A percentile compares a stretch with the other conserved stretches of the same genome.
phyloP scores from a whole-genome alignment of 2,888 invertebrate genomes.

The Mallateleia sp. region DNA sequence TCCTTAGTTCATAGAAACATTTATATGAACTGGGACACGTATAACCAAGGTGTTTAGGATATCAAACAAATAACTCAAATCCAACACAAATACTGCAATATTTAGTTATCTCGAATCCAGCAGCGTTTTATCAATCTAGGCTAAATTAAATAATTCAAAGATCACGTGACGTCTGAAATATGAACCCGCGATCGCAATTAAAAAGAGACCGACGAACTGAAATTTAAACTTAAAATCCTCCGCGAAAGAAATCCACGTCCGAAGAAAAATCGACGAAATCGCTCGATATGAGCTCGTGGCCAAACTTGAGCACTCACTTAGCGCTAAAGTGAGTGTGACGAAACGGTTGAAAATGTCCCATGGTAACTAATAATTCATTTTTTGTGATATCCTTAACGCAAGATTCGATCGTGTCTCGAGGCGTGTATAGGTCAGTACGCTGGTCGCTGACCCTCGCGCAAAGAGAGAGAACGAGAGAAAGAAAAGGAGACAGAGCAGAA shows the following conservation, averaged over 20 bases:
- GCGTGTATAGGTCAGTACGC: conserved; percentile 84
- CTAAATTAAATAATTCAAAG: not conserved
- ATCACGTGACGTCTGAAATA: not conserved
- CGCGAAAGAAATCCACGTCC: too few relatives aligned
- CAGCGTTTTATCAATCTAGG: not conserved
- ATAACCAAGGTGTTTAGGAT: not conserved
- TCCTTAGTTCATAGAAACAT: too few relatives aligned
- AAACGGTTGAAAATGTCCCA: conserved; percentile 1
- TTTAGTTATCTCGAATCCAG: not conserved
- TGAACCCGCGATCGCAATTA: too few relatives aligned
- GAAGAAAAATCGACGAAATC: conserved; percentile 7
- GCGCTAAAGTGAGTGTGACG: not conserved
- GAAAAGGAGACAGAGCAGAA: conserved; percentile 61
- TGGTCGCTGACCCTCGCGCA: conserved; percentile 89
- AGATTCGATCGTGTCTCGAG: conserved; percentile 81
- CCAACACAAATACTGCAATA: not conserved
- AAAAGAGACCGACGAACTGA: too few relatives aligned
- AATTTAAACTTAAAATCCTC: too few relatives aligned
- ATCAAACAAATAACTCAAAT: not conserved
- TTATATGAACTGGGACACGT: not conserved
- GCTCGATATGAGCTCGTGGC: not conserved
- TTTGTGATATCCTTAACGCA: conserved; percentile 68
- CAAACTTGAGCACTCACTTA: too few relatives aligned
- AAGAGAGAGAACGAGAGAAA: conserved; percentile 34
- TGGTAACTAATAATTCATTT: conserved; percentile 38